Evolutionary conservation across 2,888 invertebrate species (phyloP).

Genomic region (Hypsopygia costalis): DNA sequence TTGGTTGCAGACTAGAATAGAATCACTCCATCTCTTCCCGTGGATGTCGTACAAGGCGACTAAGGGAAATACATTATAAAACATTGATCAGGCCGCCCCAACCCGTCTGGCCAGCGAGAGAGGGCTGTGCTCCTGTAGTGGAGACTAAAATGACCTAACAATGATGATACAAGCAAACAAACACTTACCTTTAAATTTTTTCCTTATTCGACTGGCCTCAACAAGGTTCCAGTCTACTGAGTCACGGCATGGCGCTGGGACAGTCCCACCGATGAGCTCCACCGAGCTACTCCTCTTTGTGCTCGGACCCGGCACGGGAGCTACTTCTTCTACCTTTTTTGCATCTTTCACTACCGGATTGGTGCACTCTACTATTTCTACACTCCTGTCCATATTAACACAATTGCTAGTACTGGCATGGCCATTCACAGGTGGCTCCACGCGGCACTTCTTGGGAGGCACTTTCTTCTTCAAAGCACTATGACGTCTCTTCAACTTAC

Average conservation of each 20-base stretch:
- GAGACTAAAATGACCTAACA: too few species aligned
- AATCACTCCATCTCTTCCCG: too few species aligned
- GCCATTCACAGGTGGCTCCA: constrained; percentile 55
- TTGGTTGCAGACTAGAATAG: too few species aligned
- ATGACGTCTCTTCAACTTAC: constrained; percentile 60
- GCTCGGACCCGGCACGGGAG: constrained; percentile 55
- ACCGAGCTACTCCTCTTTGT: constrained; percentile 63
- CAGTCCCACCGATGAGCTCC: constrained; percentile 65
- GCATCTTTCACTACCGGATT: constrained; percentile 42
- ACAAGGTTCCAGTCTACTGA: constrained; percentile 74
- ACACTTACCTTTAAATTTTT: constrained; percentile 68
- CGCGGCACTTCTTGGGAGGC: constrained; percentile 52
- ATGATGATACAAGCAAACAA: too few species aligned
- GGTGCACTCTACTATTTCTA: constrained; percentile 60
- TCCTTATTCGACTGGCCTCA: constrained; percentile 79
- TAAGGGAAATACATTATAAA: too few species aligned
- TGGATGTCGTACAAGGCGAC: too few species aligned
- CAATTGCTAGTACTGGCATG: constrained; percentile 36
- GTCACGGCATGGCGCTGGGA: constrained; percentile 65
- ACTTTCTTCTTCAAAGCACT: constrained; percentile 61
- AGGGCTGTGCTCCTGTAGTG: too few species aligned
- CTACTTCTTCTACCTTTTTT: constrained; percentile 41
- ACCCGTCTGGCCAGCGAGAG: too few species aligned
- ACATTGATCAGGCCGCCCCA: too few species aligned
- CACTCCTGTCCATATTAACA: constrained; percentile 51